These are phyloP conservation scores for Caenorhabditis sulstoni DNA, from an alignment of 2,888 invertebrate species.

Conservation along the genomic window DNA sequence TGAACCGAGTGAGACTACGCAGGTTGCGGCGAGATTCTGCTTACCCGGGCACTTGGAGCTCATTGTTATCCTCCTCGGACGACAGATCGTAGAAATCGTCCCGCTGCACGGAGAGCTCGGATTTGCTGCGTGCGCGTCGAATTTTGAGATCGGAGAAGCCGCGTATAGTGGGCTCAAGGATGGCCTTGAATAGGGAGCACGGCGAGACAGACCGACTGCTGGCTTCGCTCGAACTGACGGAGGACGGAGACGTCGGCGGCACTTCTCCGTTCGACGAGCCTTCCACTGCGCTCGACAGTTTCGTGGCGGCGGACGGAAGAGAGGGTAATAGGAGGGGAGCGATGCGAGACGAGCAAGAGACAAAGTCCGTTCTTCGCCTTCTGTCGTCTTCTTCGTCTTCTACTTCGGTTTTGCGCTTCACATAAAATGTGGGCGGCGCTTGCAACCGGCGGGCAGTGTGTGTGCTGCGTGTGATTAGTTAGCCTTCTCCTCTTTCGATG, in stretches of 20 bases:
- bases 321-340: constrained; percentile 1
- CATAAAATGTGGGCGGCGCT: constrained; percentile 46
- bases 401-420: constrained; percentile 34
- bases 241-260: constrained; percentile 1
- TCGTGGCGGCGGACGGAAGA: constrained; percentile 3
- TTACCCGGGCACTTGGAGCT: constrained; percentile 60
- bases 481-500: constrained; percentile 8
- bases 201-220: constrained; percentile 28
- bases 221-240: constrained; percentile 12
- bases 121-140: constrained; percentile 43
- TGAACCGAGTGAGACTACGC: no score
- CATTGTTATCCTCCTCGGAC: constrained; percentile 50
- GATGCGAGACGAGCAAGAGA: constrained; percentile 3
- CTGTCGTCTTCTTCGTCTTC: not conserved
- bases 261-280: not conserved
- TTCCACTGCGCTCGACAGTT: constrained; percentile 23
- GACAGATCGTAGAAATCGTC: constrained; percentile 53
- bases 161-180: constrained; percentile 34
- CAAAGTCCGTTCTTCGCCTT: constrained; percentile 8
- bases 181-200: constrained; percentile 20
- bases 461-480: constrained; percentile 45
- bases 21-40: not conserved
- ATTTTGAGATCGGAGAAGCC: constrained; percentile 48
- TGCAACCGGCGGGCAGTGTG: constrained; percentile 5
- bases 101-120: constrained; percentile 37